phyloP scores from a whole-genome alignment of 2,797 vertebrate species.

The Cuculus canorus region DNA sequence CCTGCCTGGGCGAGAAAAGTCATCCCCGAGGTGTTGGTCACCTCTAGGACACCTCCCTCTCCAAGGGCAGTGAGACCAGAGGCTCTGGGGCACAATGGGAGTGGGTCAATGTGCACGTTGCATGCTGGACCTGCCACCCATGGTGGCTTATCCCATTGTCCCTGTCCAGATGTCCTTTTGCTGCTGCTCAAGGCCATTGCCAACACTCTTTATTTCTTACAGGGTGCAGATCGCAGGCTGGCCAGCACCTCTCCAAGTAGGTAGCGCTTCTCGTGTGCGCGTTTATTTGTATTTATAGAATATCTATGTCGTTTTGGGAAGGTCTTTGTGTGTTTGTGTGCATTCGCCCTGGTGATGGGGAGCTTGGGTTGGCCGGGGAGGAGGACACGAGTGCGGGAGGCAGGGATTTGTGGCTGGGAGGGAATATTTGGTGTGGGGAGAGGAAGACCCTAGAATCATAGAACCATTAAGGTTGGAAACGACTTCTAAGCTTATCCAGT shows the following conservation, averaged over 20 bases:
- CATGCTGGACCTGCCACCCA: fast-evolving
- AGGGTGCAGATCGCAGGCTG: constrained; percentile 81
- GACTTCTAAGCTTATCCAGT: too few relatives aligned
- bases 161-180: fast-evolving
- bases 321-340: fast-evolving
- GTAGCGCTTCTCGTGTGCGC: constrained; percentile 50
- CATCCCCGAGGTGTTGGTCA: neutral
- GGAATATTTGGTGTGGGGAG: neutral
- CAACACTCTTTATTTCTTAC: constrained; percentile 79
- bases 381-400: neutral
- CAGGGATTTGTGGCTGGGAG: fast-evolving
- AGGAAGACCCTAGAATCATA: neutral
- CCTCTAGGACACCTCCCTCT: neutral
- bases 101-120: fast-evolving
- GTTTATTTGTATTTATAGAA: neutral
- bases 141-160: neutral
- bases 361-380: neutral
- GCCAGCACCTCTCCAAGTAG: constrained; percentile 81
- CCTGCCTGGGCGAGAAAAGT: neutral
- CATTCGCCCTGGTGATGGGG: fast-evolving
- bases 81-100: neutral
- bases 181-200: neutral
- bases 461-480: too few relatives aligned
- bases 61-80: too few relatives aligned
- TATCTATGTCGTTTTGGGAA: fast-evolving